Evolutionary conservation across 2,113 vertebrate species (phyloP).

Genomic region (Puffinus mauretanicus): DNA sequence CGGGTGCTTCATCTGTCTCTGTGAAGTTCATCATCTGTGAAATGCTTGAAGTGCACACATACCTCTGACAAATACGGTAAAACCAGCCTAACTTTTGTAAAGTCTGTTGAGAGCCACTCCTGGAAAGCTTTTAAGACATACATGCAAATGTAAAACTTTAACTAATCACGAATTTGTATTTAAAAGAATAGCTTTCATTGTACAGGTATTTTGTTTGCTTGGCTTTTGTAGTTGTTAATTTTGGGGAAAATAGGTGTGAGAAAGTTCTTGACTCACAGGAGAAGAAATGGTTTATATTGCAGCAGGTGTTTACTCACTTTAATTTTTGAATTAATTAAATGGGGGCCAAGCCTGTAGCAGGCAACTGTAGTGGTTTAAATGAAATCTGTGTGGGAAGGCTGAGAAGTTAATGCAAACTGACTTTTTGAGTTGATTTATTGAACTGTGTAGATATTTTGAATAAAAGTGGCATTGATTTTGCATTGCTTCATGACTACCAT

Average conservation of each 20-base stretch:
- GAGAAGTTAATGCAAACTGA: neutral
- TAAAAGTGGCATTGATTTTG: neutral
- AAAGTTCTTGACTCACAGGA: constrained; percentile 24
- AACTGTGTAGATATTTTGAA: neutral
- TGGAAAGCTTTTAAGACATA: neutral
- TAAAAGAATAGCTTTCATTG: neutral
- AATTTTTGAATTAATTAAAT: constrained; percentile 36
- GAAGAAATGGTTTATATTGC: neutral
- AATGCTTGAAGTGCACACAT: neutral
- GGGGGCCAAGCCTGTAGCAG: neutral
- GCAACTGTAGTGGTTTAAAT: neutral
- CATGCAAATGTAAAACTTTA: neutral
- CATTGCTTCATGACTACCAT: neutral
- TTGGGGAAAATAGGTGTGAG: constrained; percentile 8
- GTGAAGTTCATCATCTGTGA: neutral
- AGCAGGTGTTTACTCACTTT: neutral
- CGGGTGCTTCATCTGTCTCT: neutral
- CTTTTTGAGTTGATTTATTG: neutral
- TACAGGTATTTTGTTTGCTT: neutral
- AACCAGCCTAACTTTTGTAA: neutral
- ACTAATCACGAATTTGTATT: neutral
- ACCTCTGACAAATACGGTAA: neutral
- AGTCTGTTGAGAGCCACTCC: neutral
- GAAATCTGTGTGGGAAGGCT: neutral
- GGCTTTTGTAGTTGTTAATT: constrained; percentile 3